Base-by-base conservation (phyloP, 2,113 vertebrate species). In the Cavia aperea region DNA sequence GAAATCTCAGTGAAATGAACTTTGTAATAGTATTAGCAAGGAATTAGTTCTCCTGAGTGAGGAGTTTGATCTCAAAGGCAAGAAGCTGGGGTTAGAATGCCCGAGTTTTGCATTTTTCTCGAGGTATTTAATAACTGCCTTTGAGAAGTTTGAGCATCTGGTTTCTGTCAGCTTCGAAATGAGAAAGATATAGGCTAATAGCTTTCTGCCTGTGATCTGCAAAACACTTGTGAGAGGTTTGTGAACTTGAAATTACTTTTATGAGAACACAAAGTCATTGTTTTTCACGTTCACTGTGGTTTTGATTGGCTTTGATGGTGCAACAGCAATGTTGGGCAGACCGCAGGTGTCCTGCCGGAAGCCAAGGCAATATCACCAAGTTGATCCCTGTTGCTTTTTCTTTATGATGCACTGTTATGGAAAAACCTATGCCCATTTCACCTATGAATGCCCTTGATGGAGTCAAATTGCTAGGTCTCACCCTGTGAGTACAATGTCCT, bases 391-490 rank as follows among this genome's bases (percentile, higher is more conserved):
- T 33, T 46, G 19, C 54, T 56, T 82, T 90, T 33, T 63, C 12
- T 15, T 72, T 18, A 51, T 33, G 4, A 26, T 31, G 26, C 0
- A 16, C 19, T 43, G 43, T 5, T 21, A 84, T 18, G 23, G 68
- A n/a, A 68, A 89, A 83, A 39, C 33, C 60, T 2, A 39, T 60
- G 26, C 7, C 31, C 63, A 9, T 21, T 93, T 86, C 63, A 58
- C 36, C 73, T 56, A 78, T 78, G 21, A 94, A 77, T 88, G 18
- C 24, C 24, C 26, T 92, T 79, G 46, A 39, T 58, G 70, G 29
- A 43, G 12, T 51, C 5, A 66, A 92, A 82, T 66, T 68, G 75
- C n/a, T 84, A 65, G 81, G 43, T 94, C 29, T 91, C 14, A 58
- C 4, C 2, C 36, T 93, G 85, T 88, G 14, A 39, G 0, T 86